Evolutionary conservation across 2,888 invertebrate genomes (phyloP).

Genomic region (Luperina nickerlii): DNA sequence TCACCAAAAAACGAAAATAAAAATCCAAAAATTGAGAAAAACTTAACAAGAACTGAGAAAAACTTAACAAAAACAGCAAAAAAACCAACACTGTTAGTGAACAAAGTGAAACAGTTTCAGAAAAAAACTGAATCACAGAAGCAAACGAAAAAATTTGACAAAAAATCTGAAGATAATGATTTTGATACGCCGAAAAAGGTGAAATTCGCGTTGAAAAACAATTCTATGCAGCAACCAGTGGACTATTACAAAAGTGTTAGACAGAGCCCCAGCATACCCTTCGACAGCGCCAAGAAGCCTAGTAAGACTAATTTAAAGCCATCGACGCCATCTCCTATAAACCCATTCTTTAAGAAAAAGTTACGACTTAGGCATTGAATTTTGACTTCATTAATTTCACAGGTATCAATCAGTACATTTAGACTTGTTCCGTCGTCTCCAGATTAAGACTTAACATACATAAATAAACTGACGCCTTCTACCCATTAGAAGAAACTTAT

Average conservation of each 20-base stretch:
- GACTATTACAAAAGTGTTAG: constrained; percentile 93
- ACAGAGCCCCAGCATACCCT: constrained; percentile 94
- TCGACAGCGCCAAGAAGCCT: constrained; percentile 93
- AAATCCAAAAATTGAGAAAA: background rate
- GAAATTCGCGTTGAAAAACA: constrained; percentile 93
- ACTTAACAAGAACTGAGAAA: background rate
- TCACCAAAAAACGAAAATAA: constrained; percentile 23
- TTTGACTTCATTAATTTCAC: background rate
- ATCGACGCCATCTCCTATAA: constrained; percentile 92
- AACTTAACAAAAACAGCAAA: constrained; percentile 25
- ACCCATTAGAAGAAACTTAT: background rate
- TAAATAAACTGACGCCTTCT: background rate
- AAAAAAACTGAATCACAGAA: constrained; percentile 72
- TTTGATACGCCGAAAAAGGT: constrained; percentile 91
- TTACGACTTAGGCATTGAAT: constrained; percentile 68
- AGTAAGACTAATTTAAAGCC: constrained; percentile 93
- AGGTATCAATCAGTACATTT: constrained; percentile 1
- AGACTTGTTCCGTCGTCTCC: background rate
- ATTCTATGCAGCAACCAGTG: constrained; percentile 92
- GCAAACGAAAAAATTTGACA: constrained; percentile 54
- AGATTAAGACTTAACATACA: background rate
- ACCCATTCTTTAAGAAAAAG: constrained; percentile 93
- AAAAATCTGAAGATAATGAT: constrained; percentile 53
- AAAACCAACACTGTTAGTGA: constrained; percentile 70
- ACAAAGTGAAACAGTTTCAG: constrained; percentile 79